Evolutionary conservation across 2,888 invertebrate genomes (phyloP).

Genomic region (Hartigia nigra): DNA sequence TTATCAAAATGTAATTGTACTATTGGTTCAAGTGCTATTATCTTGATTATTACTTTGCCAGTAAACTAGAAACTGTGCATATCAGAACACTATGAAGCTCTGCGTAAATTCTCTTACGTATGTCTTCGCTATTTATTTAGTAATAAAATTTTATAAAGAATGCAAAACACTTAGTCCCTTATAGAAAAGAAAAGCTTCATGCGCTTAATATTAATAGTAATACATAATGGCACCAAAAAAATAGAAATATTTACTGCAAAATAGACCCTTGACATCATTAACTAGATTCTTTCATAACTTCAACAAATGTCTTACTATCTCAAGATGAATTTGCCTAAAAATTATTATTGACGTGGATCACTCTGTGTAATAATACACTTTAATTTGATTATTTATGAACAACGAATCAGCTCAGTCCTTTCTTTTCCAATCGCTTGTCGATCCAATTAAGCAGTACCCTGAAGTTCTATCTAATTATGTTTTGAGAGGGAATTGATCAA

Average conservation of each 20-base stretch:
- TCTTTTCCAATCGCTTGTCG: not conserved
- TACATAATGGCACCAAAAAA: not conserved
- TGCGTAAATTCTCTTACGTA: not conserved
- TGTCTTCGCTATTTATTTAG: not conserved
- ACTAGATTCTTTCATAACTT: not conserved
- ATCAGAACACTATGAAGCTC: not conserved
- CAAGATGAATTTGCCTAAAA: not conserved
- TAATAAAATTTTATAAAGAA: not conserved
- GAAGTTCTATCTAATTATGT: not conserved
- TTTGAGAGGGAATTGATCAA: not conserved
- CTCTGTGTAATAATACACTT: not conserved
- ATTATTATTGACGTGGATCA: not conserved
- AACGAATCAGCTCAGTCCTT: not conserved
- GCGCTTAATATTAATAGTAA: not conserved
- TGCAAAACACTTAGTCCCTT: not conserved
- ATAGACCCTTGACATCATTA: not conserved
- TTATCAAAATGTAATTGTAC: not conserved
- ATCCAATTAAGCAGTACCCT: not conserved
- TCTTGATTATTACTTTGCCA: not conserved
- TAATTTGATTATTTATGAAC: not conserved
- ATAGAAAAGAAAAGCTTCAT: not conserved
- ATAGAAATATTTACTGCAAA: not conserved
- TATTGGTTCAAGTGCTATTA: not conserved
- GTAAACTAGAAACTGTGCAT: not conserved
- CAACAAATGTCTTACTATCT: not conserved